Evolutionary conservation across 2,797 vertebrate species (phyloP), one percentile per base, ranked within the genome.

Genomic region (Esox lucius): DNA sequence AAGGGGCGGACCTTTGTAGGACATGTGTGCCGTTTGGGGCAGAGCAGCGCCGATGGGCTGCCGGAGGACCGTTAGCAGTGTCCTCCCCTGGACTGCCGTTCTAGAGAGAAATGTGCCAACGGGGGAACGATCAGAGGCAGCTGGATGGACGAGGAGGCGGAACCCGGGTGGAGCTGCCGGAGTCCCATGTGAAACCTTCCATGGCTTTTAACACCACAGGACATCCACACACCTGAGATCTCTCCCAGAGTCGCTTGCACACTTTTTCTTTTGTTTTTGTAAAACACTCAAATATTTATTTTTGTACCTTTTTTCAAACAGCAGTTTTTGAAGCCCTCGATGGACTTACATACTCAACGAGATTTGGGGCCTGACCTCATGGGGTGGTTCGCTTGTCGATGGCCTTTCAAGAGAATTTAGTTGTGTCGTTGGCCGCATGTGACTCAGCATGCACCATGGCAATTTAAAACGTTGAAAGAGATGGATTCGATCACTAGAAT

Each of bases 201-300:
- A 0, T 28, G 62, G 26, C 62, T 65, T 65, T 65, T 65, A 28
- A 5, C 11, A 13, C n/a, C 5, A 26, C 62, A 17, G 24, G 31
- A 65, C 24, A 65, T 65, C 65, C 24, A 31, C 62, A 65, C 62
- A 31, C 62, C 62, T 65, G 62, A 28, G 62, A 28, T 65, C 62
- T 28, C 62, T 17, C 62, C 62, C 62, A 5, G 24, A 28, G 4
- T 8, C 2, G 15, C 13, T 28, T 15, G 16, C 62, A 28, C 62
- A 28, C 4, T 22, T 17, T 4, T 28, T 28, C n/a, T n/a, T n/a
- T n/a, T n/a, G 3, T 39, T 46, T 46, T 46, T 46, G 35, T 39
- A 9, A 22, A 8, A 61, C 53, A 17, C 53, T n/a, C 17, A 2
- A n/a, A n/a, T n/a, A n/a, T n/a, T n/a, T n/a, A n/a, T n/a, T n/a